Base-by-base conservation (phyloP, 2,113 vertebrate species). In the Leptobrachium ailaonicum region DNA sequence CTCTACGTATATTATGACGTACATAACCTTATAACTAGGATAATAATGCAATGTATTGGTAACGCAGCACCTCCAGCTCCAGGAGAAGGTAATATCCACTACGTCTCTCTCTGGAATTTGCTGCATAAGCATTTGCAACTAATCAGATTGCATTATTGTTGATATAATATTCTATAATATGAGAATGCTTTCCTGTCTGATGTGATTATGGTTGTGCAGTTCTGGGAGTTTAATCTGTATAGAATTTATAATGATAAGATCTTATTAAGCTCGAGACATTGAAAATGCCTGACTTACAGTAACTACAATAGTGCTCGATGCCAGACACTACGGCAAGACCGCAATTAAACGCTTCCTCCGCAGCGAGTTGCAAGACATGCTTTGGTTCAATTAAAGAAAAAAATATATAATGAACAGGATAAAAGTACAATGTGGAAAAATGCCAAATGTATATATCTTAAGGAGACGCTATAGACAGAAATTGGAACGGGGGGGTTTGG, bases 131-230 rank as follows among this genome's bases (percentile, higher is more conserved):
- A 68, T 80, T 80, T 67, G 71, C 78, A 56, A 58, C 71, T 80
- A 74, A 80, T 80, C 78, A 74, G 40, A 45, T 56, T 80, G 78
- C 78, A 80, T 80, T 80, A 80, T 73, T 74, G 71, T 74, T 80
- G 78, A 68, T 80, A 80, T 80, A 80, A 74, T 80, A 80, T 80
- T 80, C 78, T 71, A 80, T 80, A 67, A 73, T 66, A 79, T 79
- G 77, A 79, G 77, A 80, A 80, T 80, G 78, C 78, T 80, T 74
- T 80, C 78, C 78, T 80, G 78, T 73, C 78, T 80, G 78, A 80
- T 80, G 78, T 80, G 78, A 80, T 80, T 80, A 80, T n/a, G 63
- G 71, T 44, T 54, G 63, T 80, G 78, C 71, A 67, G 78, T 73
- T 68, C 78, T 80, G 78, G 63, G 41, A 74, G 78, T 71, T 74